A percentile compares a stretch with the other conserved stretches of the same genome.
phyloP scores from a whole-genome alignment of 2,888 invertebrate genomes.

The Sarcophaga caerulescens region DNA sequence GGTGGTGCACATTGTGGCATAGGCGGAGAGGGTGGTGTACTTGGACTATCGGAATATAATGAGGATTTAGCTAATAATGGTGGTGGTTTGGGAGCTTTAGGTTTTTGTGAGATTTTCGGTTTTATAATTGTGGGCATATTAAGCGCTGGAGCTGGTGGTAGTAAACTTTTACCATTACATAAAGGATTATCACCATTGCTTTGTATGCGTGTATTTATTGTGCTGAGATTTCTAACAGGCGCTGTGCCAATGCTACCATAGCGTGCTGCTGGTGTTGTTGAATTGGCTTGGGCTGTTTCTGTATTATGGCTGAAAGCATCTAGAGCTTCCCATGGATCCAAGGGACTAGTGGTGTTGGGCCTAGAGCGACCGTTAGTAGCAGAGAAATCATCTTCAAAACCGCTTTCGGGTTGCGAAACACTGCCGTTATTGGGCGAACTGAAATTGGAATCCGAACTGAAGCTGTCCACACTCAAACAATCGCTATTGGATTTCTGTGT shows the following conservation, averaged over 20 bases:
- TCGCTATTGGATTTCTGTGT: constrained; percentile 89
- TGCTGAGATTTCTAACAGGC: constrained; percentile 76
- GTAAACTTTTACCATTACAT: constrained; percentile 82
- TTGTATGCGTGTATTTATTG: constrained; percentile 71
- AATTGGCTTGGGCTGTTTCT: constrained; percentile 70
- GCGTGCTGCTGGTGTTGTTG: constrained; percentile 63
- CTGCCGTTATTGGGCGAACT: constrained; percentile 83
- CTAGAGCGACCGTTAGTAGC: constrained; percentile 80
- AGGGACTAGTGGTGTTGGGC: constrained; percentile 78
- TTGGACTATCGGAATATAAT: constrained; percentile 70
- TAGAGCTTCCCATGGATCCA: constrained; percentile 80
- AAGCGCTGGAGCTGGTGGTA: constrained; percentile 80
- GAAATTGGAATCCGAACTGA: constrained; percentile 87
- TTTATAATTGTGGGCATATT: constrained; percentile 89
- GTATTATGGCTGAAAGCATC: constrained; percentile 68
- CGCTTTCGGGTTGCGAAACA: constrained; percentile 88
- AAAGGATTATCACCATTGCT: constrained; percentile 84
- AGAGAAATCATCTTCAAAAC: constrained; percentile 90
- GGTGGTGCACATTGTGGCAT: constrained; percentile 92
- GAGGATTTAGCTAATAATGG: constrained; percentile 69
- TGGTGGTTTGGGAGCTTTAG: constrained; percentile 78
- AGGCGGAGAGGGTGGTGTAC: constrained; percentile 85
- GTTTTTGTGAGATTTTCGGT: constrained; percentile 81
- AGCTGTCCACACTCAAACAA: constrained; percentile 88
- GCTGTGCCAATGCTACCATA: constrained; percentile 78